Conservation (phyloP, 2,113 vertebrate genomes). For the Butorides virescens region DNA sequence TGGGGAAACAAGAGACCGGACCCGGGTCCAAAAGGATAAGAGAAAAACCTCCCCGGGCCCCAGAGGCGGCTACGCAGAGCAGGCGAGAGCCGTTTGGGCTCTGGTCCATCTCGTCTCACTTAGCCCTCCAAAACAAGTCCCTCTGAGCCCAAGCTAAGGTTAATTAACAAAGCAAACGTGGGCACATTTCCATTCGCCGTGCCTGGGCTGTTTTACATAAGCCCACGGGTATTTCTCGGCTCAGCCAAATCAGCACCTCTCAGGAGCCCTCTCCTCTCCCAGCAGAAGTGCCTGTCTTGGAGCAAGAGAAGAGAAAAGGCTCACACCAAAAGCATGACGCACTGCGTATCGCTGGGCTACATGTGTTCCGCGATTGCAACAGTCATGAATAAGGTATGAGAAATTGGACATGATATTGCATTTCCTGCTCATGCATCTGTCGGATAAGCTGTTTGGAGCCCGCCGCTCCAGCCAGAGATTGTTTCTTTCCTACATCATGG, state of each 20-base stretch:
- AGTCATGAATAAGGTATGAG: conserved; percentile 44
- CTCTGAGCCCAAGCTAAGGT: conserved; percentile 8
- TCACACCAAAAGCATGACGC: background rate
- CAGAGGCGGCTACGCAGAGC: background rate
- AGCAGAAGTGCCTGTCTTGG: background rate
- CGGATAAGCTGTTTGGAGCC: conserved; percentile 22
- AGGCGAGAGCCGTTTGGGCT: background rate
- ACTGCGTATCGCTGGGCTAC: fast-evolving
- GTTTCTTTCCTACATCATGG: conserved; percentile 25
- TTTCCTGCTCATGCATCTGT: conserved; percentile 58
- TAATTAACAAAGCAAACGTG: conserved; percentile 52
- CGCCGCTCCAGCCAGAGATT: background rate
- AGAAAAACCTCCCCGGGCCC: background rate
- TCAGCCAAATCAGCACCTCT: background rate
- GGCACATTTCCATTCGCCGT: background rate
- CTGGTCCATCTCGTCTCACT: conserved; percentile 32
- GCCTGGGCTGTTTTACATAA: conserved; percentile 10
- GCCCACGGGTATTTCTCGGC: background rate
- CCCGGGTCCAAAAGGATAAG: background rate
- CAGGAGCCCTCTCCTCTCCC: background rate
- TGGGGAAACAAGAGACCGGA: background rate
- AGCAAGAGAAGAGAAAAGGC: background rate
- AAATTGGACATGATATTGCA: conserved; percentile 53
- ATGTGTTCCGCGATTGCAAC: background rate
- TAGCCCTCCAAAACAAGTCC: conserved; percentile 28